These are phyloP conservation scores for Ormyrus pomaceus DNA, from an alignment of 2,888 invertebrate genomes.

Conservation along the genomic window DNA sequence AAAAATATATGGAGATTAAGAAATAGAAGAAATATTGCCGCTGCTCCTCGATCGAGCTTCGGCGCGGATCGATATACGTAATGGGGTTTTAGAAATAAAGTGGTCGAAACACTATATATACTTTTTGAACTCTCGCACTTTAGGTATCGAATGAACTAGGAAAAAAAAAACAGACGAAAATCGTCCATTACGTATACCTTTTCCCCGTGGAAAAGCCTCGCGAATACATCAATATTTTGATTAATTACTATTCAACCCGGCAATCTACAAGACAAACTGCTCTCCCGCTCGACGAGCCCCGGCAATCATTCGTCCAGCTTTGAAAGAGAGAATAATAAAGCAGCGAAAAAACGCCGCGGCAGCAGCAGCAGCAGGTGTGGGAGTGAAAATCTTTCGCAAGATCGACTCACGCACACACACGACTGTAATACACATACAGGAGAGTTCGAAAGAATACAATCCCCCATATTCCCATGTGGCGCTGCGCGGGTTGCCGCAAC, in stretches of 20 bases:
- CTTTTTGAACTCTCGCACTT: no score
- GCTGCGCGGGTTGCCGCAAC: neutral
- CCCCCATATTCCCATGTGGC: constrained; percentile 19
- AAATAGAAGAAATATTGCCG: constrained; percentile 18
- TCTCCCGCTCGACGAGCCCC: neutral
- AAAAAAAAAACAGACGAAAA: no score
- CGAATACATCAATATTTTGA: no score
- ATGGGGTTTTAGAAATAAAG: no score
- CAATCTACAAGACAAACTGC: constrained; percentile 15
- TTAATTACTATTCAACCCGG: no score
- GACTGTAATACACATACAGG: no score
- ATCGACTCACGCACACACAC: constrained; percentile 19
- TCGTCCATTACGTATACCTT: no score
- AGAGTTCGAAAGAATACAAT: constrained; percentile 11
- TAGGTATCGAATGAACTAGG: no score
- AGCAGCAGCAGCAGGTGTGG: constrained; percentile 22
- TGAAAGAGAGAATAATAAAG: neutral
- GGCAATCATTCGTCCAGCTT: neutral
- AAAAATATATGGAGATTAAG: constrained; percentile 29
- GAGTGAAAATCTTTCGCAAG: constrained; percentile 39
- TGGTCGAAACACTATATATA: no score
- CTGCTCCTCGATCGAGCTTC: no score
- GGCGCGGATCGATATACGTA: no score
- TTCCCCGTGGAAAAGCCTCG: no score
- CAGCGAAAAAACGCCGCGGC: neutral